Evolutionary conservation across 2,888 invertebrate species (phyloP).

Genomic region (Brachyptera risi): DNA sequence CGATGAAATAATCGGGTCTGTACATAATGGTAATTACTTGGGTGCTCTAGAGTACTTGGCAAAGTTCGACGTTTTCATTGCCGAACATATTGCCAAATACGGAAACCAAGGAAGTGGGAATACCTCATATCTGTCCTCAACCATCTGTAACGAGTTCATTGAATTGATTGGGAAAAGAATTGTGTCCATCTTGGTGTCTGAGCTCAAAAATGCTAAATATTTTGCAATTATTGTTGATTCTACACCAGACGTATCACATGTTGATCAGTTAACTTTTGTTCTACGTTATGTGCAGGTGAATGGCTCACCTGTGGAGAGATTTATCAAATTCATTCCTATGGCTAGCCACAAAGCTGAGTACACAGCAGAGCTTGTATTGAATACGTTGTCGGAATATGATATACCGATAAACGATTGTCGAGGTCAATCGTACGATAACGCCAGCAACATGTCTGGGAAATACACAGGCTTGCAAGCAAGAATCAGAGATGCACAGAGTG

Average conservation of each 20-base stretch:
- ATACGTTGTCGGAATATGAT: background rate
- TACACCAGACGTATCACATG: conserved; percentile 28
- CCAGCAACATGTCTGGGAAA: conserved; percentile 14
- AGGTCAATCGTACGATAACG: conserved; percentile 18
- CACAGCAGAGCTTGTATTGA: background rate
- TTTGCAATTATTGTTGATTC: conserved; percentile 26
- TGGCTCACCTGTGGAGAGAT: conserved; percentile 4
- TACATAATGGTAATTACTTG: conserved; percentile 17
- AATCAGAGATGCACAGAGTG: conserved; percentile 11
- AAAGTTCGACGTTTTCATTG: conserved; percentile 7
- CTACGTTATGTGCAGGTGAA: conserved; percentile 22
- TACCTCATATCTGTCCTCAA: conserved; percentile 1
- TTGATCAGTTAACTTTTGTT: conserved; percentile 30
- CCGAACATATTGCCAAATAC: background rate
- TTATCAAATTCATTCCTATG: background rate
- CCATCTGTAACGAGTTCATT: conserved; percentile 19
- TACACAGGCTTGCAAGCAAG: conserved; percentile 18
- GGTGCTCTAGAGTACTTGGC: conserved; percentile 5
- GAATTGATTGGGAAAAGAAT: background rate
- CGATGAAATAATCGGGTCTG: too few relatives aligned
- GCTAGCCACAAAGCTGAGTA: conserved; percentile 1
- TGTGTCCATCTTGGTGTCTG: background rate
- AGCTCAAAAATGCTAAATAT: conserved; percentile 19
- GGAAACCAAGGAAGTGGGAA: conserved; percentile 6
- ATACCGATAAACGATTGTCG: conserved; percentile 12